Evolutionary conservation across 2,113 vertebrate species (phyloP).

Genomic region (Sapayoa aenigma): DNA sequence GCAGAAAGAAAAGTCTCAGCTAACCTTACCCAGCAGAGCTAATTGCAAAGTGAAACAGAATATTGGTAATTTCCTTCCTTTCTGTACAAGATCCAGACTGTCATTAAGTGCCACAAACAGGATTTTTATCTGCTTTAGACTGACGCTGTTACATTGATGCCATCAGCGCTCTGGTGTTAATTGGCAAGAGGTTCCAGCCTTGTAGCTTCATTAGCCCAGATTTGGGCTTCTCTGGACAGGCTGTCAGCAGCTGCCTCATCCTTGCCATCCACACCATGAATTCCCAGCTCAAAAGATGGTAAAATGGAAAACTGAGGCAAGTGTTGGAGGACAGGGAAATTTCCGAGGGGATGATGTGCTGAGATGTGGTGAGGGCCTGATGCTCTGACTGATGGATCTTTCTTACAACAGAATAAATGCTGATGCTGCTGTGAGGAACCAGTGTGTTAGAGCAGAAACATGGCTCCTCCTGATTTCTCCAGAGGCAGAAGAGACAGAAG

Average conservation of each 20-base stretch:
- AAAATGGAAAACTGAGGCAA: background rate
- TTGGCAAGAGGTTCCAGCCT: background rate
- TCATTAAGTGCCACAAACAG: background rate
- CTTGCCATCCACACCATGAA: accelerated
- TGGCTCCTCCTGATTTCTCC: background rate
- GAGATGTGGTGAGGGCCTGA: accelerated
- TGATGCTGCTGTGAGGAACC: no score
- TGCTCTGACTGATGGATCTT: background rate
- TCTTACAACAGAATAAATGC: accelerated
- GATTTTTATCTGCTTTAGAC: background rate
- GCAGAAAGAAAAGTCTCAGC: background rate
- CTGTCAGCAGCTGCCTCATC: background rate
- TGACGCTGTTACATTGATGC: background rate
- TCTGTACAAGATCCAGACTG: background rate
- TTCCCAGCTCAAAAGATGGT: background rate
- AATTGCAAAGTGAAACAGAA: background rate
- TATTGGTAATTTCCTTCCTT: background rate
- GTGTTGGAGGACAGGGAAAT: background rate
- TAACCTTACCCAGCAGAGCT: background rate
- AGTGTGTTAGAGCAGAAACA: background rate
- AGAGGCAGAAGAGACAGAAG: background rate
- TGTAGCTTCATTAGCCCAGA: background rate
- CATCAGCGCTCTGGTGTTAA: background rate
- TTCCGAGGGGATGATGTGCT: background rate
- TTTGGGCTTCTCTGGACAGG: background rate